Evolutionary conservation across 2,113 vertebrate genomes (phyloP).

Genomic region (Zapornia atra): DNA sequence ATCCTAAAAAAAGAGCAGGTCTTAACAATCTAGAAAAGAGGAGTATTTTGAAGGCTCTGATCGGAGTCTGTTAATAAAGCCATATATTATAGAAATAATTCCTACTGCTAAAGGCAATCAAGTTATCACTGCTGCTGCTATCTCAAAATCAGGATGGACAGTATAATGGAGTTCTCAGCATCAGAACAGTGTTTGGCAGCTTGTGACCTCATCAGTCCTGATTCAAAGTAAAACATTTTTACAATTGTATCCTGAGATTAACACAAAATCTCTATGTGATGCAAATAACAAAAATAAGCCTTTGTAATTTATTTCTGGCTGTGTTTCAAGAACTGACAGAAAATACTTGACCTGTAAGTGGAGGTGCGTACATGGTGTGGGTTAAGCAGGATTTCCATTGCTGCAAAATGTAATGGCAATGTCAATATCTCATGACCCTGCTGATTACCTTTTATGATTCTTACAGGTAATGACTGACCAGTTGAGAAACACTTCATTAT

Average conservation of each 20-base stretch:
- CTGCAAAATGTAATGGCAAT: not conserved
- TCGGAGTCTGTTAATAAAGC: not conserved
- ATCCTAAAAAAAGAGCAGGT: not conserved
- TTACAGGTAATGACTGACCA: not conserved
- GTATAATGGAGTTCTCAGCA: not conserved
- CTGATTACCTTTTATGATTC: not conserved
- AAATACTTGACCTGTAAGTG: not conserved
- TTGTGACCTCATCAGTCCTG: not conserved
- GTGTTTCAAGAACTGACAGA: not conserved
- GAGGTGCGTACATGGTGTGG: not conserved
- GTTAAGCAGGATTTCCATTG: not conserved
- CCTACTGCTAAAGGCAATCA: not conserved
- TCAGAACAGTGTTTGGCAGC: not conserved
- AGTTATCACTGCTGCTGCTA: not conserved
- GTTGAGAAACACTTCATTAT: not conserved
- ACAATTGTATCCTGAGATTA: not conserved
- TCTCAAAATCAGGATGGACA: not conserved
- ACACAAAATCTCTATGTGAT: not conserved
- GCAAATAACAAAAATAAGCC: not conserved
- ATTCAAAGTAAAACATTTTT: not conserved
- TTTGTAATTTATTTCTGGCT: not conserved
- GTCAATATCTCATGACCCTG: not conserved
- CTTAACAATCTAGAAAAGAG: not conserved
- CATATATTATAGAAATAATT: not conserved
- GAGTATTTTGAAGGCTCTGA: not conserved